phyloP scores from a whole-genome alignment of 2,797 vertebrate genomes.

The Cuniculus paca region DNA sequence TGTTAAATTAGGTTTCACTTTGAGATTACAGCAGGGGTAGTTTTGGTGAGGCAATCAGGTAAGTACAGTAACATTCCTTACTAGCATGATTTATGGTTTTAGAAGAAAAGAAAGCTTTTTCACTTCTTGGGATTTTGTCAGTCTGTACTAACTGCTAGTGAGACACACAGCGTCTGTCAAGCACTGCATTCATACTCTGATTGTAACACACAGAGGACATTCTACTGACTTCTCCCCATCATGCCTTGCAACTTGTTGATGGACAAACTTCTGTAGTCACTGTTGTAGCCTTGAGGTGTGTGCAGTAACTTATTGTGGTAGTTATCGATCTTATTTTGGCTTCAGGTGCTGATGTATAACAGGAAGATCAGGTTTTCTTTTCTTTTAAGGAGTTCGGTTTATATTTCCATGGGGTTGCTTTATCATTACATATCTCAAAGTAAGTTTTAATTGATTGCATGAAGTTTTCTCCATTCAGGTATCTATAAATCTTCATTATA shows the following conservation, averaged over 20 bases:
- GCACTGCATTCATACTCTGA: background rate
- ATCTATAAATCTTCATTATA: conserved; percentile 71
- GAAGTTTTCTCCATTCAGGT: conserved; percentile 42
- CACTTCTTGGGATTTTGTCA: background rate
- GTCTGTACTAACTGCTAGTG: background rate
- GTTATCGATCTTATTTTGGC: conserved; percentile 58
- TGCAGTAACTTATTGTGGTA: background rate
- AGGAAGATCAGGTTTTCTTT: conserved; percentile 37
- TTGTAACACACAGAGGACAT: background rate
- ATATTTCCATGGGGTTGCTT: conserved; percentile 9
- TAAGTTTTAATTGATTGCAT: conserved; percentile 65
- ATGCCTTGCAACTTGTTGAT: background rate
- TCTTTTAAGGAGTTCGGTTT: conserved; percentile 10
- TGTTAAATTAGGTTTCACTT: conserved; percentile 63
- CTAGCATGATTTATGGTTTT: conserved; percentile 5
- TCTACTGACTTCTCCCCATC: background rate
- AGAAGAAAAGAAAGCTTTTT: conserved; percentile 57
- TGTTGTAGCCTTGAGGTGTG: background rate
- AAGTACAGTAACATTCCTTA: conserved; percentile 18
- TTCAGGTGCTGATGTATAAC: background rate
- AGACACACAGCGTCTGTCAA: background rate
- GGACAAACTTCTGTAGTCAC: conserved; percentile 2
- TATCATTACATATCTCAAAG: conserved; percentile 11
- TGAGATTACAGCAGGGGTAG: conserved; percentile 28
- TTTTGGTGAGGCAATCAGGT: conserved; percentile 42